A percentile compares a stretch with the other conserved stretches of the same genome.
Evolutionary conservation across 2,888 invertebrate genomes (phyloP).

Genomic region (Trichacis sp.): DNA sequence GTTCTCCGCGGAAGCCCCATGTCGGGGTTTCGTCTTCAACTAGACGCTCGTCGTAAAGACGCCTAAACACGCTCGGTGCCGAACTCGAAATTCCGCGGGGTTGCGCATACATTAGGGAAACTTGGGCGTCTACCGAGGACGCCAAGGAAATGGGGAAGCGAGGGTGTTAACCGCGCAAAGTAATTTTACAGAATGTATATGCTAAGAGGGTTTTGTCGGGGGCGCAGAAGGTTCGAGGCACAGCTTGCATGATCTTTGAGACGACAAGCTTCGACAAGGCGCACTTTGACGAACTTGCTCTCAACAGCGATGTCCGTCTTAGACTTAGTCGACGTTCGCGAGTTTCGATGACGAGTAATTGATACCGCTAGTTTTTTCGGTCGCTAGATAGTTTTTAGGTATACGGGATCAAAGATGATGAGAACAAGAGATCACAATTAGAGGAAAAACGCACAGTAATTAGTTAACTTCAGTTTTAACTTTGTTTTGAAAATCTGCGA

Average conservation of each 20-base stretch:
- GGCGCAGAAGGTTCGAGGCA: slow-evolving; percentile 48
- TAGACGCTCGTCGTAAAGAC: slow-evolving; percentile 40
- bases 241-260: slow-evolving; percentile 64
- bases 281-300: not conserved
- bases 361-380: no score
- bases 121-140: slow-evolving; percentile 57
- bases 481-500: no score
- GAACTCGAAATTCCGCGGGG: slow-evolving; percentile 65
- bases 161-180: slow-evolving; percentile 69
- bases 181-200: slow-evolving; percentile 70
- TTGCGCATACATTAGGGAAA: slow-evolving; percentile 68
- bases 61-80: slow-evolving; percentile 53
- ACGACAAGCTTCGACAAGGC: slow-evolving; percentile 63
- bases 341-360: no score
- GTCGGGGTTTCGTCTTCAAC: slow-evolving; percentile 45
- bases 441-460: no score
- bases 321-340: no score
- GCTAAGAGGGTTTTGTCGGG: slow-evolving; percentile 64
- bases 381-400: no score
- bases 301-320: not conserved
- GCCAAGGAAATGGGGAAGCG: slow-evolving; percentile 35
- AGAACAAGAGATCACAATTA: no score
- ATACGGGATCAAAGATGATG: no score
- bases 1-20: slow-evolving; percentile 53
- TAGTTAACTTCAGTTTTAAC: no score